Conservation (phyloP, 2,797 vertebrate species). For the Tachyglossus aculeatus region DNA sequence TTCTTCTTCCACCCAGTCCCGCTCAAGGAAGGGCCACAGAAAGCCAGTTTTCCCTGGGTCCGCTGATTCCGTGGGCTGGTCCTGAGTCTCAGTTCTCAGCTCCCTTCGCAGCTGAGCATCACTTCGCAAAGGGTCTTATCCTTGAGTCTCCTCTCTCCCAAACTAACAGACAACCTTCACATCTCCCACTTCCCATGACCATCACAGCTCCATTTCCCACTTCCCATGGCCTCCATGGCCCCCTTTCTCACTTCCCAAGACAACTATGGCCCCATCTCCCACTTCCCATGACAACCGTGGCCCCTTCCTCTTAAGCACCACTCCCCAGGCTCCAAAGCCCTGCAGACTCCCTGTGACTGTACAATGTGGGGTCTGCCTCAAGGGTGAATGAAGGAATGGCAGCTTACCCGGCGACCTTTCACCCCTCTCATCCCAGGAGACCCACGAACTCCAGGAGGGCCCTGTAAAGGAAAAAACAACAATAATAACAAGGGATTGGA, state of each 20-base stretch:
- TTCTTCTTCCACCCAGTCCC: too few species aligned
- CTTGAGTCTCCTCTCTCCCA: too few species aligned
- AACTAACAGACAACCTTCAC: too few species aligned
- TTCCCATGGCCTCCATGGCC: too few species aligned
- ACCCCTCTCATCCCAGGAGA: constrained; percentile 80
- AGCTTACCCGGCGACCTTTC: constrained; percentile 87
- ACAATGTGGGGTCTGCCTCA: background rate
- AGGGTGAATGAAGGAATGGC: background rate
- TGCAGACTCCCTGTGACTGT: background rate
- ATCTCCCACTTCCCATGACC: too few species aligned
- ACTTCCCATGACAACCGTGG: background rate
- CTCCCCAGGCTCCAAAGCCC: background rate
- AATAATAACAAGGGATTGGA: background rate
- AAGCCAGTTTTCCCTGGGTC: too few species aligned
- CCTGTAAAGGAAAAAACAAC: constrained; percentile 78
- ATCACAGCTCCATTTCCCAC: too few species aligned
- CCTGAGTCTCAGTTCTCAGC: too few species aligned
- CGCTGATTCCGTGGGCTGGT: too few species aligned
- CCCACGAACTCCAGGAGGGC: constrained; percentile 83
- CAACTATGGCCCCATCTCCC: background rate
- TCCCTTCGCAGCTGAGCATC: too few species aligned
- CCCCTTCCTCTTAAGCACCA: background rate
- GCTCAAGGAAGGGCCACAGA: too few species aligned
- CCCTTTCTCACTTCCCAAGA: background rate
- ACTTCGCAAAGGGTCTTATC: too few species aligned